These are phyloP conservation scores for Cryptoblepharus egeriae DNA, from an alignment of 2,797 vertebrate species.

Conservation along the genomic window DNA sequence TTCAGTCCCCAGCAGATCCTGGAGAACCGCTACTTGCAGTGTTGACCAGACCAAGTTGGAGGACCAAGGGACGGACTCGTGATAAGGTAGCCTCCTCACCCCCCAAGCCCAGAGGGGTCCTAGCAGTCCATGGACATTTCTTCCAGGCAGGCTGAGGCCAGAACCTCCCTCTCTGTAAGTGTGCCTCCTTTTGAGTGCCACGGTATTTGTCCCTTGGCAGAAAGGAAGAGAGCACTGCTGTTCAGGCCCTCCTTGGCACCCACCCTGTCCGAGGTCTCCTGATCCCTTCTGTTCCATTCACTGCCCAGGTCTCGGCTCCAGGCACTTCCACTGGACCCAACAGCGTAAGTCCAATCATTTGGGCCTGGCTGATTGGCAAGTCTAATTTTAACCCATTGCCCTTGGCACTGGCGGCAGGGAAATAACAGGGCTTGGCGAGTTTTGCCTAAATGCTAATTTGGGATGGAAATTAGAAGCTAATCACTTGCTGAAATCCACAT, in stretches of 20 bases:
- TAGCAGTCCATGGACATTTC: too few relatives aligned
- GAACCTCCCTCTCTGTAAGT: neutral
- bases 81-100: too few relatives aligned
- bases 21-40: too few relatives aligned
- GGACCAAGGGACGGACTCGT: too few relatives aligned
- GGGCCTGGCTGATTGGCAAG: neutral
- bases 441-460: constrained; percentile 3
- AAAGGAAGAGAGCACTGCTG: neutral
- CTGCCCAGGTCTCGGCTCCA: neutral
- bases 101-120: too few relatives aligned
- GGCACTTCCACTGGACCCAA: too few relatives aligned
- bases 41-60: too few relatives aligned
- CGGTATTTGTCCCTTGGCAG: neutral
- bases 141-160: too few relatives aligned
- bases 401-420: neutral
- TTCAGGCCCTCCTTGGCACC: neutral
- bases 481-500: constrained; percentile 16
- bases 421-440: neutral
- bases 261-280: neutral
- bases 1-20: too few relatives aligned
- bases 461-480: constrained; percentile 19
- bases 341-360: neutral
- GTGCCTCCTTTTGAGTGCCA: neutral
- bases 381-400: constrained; percentile 11
- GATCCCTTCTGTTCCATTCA: neutral